Conservation (phyloP, 2,113 vertebrate genomes). For the Semicossyphus pulcher region DNA sequence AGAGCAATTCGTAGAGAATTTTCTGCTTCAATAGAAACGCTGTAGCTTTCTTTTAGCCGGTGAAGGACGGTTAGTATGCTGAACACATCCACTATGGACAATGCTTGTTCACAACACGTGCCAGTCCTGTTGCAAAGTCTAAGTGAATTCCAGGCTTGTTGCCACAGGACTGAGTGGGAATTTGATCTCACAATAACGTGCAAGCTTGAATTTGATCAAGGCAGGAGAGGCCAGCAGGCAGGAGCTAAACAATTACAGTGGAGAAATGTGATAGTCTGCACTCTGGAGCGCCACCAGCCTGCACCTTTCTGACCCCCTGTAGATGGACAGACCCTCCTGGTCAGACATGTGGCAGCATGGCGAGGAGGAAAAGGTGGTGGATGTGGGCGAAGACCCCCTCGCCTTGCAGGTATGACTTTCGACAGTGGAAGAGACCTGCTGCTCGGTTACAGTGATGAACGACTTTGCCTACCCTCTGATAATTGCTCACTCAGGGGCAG, state of each 20-base stretch:
- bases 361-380: constrained; percentile 16
- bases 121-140: constrained; percentile 30
- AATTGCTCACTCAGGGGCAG: constrained; percentile 87
- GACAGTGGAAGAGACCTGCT: constrained; percentile 69
- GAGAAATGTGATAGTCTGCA: constrained; percentile 59
- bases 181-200: constrained; percentile 51
- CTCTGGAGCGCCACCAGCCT: neutral
- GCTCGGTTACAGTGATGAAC: constrained; percentile 84
- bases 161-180: constrained; percentile 42
- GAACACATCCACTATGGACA: constrained; percentile 32
- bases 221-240: constrained; percentile 11
- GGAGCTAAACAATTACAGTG: constrained; percentile 34
- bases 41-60: neutral
- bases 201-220: constrained; percentile 53
- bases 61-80: constrained; percentile 16
- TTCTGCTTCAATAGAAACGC: neutral
- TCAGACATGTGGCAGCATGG: constrained; percentile 37
- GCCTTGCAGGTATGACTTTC: constrained; percentile 72
- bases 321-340: constrained; percentile 30
- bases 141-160: constrained; percentile 42
- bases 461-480: constrained; percentile 84
- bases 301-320: constrained; percentile 44
- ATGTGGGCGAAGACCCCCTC: constrained; percentile 38
- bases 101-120: constrained; percentile 21
- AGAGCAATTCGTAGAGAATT: neutral